Evolutionary conservation across 2,113 vertebrate genomes (phyloP).

Genomic region (Planiliza haematocheilus): DNA sequence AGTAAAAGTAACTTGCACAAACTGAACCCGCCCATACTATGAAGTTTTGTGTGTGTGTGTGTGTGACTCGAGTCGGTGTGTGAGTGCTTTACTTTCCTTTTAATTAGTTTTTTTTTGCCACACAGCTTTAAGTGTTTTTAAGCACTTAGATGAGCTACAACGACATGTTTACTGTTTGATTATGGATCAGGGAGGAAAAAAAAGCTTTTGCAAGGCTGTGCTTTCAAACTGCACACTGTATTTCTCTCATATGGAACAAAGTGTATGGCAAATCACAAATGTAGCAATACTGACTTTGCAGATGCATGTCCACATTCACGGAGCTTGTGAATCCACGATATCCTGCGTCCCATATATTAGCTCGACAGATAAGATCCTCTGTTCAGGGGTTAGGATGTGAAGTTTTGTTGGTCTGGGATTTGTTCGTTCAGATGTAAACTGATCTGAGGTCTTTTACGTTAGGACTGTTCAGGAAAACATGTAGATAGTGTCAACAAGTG

Average conservation of each 20-base stretch:
- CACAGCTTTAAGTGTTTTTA: not conserved
- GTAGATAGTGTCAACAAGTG: too few relatives aligned
- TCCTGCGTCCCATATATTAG: too few relatives aligned
- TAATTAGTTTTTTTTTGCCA: conserved; percentile 9
- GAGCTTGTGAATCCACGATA: too few relatives aligned
- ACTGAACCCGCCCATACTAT: conserved; percentile 23
- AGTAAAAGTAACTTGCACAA: conserved; percentile 31
- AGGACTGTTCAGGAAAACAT: too few relatives aligned
- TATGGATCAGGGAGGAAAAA: not conserved
- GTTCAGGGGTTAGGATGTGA: too few relatives aligned
- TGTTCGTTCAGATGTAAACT: too few relatives aligned
- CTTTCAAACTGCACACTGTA: not conserved
- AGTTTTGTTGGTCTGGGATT: too few relatives aligned
- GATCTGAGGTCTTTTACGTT: too few relatives aligned
- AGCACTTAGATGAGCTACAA: conserved; percentile 20
- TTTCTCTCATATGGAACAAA: conserved; percentile 1
- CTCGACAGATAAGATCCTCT: too few relatives aligned
- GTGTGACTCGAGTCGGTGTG: conserved; percentile 21
- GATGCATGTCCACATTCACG: not conserved
- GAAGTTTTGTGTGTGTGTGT: conserved; percentile 27
- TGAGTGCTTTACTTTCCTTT: conserved; percentile 1
- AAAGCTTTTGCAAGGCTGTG: not conserved
- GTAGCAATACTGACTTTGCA: not conserved
- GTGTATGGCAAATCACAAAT: not conserved
- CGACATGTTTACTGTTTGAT: conserved; percentile 16